A percentile compares a stretch with the other conserved stretches of the same genome.
Evolutionary conservation across 2,888 invertebrate genomes (phyloP).

Genomic region (Sphecodes monilicornis): DNA sequence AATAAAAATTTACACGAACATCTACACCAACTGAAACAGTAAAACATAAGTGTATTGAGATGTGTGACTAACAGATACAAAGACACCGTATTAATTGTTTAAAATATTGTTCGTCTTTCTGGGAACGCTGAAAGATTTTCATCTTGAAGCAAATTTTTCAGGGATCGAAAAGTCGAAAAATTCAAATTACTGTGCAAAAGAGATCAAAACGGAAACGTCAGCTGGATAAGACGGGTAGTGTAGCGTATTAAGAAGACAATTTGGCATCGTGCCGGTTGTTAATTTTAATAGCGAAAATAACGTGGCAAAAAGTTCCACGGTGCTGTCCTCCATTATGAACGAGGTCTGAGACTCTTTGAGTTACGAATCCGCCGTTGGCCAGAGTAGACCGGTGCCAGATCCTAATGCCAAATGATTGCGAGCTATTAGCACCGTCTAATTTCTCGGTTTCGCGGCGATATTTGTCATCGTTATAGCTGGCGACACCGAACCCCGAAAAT

Average conservation of each 20-base stretch:
- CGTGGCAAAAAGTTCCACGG: conserved; percentile 71
- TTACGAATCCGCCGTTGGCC: conserved; percentile 52
- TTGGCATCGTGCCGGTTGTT: conserved; percentile 83
- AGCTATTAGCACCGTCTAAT: conserved; percentile 42
- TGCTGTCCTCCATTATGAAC: conserved; percentile 48
- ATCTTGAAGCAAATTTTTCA: background rate
- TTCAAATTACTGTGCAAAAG: background rate
- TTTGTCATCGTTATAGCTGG: conserved; percentile 1
- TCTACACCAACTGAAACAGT: too few relatives aligned
- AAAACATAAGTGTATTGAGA: too few relatives aligned
- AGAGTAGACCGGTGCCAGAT: conserved; percentile 36
- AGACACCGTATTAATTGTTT: too few relatives aligned
- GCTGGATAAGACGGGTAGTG: conserved; percentile 59
- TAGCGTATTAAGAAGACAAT: conserved; percentile 81
- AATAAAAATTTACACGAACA: too few relatives aligned
- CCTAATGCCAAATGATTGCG: conserved; percentile 48
- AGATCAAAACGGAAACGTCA: conserved; percentile 32
- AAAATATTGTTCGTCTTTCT: too few relatives aligned
- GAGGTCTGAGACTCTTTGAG: conserved; percentile 18
- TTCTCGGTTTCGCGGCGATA: conserved; percentile 11
- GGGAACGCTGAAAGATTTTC: too few relatives aligned
- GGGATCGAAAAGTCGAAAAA: background rate
- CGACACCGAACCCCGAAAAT: background rate
- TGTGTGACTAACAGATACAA: too few relatives aligned
- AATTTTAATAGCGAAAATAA: conserved; percentile 83